These are phyloP conservation scores for Troides helena DNA, from an alignment of 2,888 invertebrate species.

Conservation along the genomic window DNA sequence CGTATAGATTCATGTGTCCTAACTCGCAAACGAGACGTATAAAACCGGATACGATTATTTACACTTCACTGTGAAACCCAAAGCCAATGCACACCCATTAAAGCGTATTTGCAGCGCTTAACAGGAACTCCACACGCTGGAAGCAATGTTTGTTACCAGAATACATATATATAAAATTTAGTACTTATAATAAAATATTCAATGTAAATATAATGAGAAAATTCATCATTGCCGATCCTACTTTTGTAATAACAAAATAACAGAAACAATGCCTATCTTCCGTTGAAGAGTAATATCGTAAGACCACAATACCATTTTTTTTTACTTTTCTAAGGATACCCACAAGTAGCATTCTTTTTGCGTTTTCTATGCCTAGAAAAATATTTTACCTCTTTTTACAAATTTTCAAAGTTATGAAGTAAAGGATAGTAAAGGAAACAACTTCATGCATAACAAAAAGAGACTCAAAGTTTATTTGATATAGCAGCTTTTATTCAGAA, in stretches of 20 bases:
- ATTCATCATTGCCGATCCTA: no score
- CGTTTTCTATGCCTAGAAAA: neutral
- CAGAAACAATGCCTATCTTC: no score
- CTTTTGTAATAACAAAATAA: no score
- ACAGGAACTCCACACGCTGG: neutral
- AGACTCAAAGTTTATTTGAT: neutral
- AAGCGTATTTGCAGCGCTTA: slow-evolving; percentile 1
- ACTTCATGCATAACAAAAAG: neutral
- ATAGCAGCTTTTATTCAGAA: neutral
- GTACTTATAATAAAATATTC: neutral
- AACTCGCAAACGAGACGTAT: neutral
- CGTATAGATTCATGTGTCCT: neutral
- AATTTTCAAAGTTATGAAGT: neutral
- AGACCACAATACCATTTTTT: no score
- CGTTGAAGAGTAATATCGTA: no score
- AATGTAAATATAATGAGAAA: neutral
- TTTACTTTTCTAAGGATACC: no score
- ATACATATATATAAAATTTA: neutral
- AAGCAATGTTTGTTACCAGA: neutral
- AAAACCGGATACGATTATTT: slow-evolving; percentile 1
- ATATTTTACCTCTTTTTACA: neutral
- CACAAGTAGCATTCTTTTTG: no score
- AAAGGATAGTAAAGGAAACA: neutral
- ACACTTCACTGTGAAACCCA: neutral
- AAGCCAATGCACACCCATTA: neutral